Base-by-base conservation (phyloP, 2,113 vertebrate genomes). In the Dasyprocta punctata region DNA sequence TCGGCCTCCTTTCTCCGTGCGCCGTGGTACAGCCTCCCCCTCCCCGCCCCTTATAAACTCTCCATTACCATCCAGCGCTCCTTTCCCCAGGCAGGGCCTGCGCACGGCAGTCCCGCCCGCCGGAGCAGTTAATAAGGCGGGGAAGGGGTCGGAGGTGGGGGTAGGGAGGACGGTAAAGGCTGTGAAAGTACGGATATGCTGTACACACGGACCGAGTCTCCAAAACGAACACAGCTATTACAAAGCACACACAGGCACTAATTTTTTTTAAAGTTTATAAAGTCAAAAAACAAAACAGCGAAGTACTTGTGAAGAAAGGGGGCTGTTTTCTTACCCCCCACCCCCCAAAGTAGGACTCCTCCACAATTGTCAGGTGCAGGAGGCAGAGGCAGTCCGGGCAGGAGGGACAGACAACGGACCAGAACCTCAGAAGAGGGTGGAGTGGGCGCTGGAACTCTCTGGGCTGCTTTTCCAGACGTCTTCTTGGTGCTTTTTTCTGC, bases 51-150 rank as follows among this genome's bases (percentile, higher is more conserved):
- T 65, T 33, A 54, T 38, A 36, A 26, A 90, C 82, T 71, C 33
- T 20, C 44, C 56, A 0, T 14, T 11, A 11, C 28, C 9, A 24
- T 3, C 26, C 36, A 4, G 5, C 0, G 0, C 36, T 63, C 52
- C 28, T 0, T 6, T 77, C 49, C 65, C 47, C 11, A 60, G 0
- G 6, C 38, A 73, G 86, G 69, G 22, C 69, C 75, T 12, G 22
- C 5, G 1, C 3, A 5, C 69, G 38, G 47, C 5, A 30, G 3
- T 28, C 61, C 20, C 28, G 19, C 56, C 12, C 22, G 20, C 20
- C 90, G 9, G 12, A 36, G 69, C 33, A 41, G 1, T 22, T 58
- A 17, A n/a, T 22, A 9, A 9, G 1, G 4, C 1, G 28, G 26
- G 71, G 44, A 78, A 16, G 41, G 28, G 26, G 26, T 77, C 73